Evolutionary conservation across 2,888 invertebrate genomes (phyloP), one percentile per base, ranked within the genome.

Genomic region (Apodemia hepburni): DNA sequence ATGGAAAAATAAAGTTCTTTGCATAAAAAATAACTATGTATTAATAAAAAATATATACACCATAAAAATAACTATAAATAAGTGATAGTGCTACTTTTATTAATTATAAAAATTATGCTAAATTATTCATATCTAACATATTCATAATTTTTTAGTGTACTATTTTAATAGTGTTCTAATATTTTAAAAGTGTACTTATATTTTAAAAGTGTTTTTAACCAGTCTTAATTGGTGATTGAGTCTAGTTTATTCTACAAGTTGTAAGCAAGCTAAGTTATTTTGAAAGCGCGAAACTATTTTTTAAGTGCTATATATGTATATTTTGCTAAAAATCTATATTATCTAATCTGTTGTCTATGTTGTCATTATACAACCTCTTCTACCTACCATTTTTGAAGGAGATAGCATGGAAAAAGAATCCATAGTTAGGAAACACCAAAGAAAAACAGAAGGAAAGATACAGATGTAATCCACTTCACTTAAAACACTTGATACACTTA

Each of bases 391-490:
- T 78, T 89, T 90, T 83, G 90, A 85, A 84, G 91, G 85, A 87
- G 90, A 86, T 77, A 90, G 90, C 91, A 90, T 91, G 91, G 86
- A 91, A 90, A 90, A 78, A 87, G 88, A 89, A 82, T 85, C 85
- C 87, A 87, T 84, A 78, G 79, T 88, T 89, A 79, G 85, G 80
- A 86, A 77, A 77, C 74, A 69, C 75, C 73, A 66, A 67, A 73
- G 76, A 75, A 63, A 42, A 63, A 42, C 69, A 42, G 42, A 42
- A 71, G 58, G 59, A 61, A 33, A 58, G 72, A 74, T 66, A 69
- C n/a, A 42, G 15, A 5, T n/a, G 67, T 68, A 66, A 62, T 66
- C 69, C 59, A 64, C 64, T 64, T 63, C 64, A 66, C 64, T 58
- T 35, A 5, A 64, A 22, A 64, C 58, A 63, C 51, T 47, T 33